Evolutionary conservation across 2,888 invertebrate species (phyloP).

Genomic region (Archaeoteleia sp.): DNA sequence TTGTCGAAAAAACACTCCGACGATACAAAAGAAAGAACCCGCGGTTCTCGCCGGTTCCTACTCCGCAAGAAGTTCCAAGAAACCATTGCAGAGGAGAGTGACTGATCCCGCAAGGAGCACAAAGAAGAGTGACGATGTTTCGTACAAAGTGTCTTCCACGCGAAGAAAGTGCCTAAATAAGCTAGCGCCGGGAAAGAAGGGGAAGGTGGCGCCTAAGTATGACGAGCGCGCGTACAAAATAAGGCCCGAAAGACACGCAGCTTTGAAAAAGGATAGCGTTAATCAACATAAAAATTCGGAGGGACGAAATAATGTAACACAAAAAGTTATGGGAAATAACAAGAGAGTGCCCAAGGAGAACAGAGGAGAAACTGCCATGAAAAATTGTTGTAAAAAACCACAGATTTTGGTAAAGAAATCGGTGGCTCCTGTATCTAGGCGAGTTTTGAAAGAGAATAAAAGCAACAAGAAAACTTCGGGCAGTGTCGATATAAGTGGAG

Average conservation of each 20-base stretch:
- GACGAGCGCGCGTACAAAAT: slow-evolving; percentile 41
- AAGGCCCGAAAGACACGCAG: slow-evolving; percentile 36
- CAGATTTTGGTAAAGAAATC: slow-evolving; percentile 48
- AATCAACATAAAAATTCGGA: slow-evolving; percentile 30
- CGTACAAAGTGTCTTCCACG: slow-evolving; percentile 41
- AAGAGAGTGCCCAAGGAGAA: slow-evolving; percentile 67
- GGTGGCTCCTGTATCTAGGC: slow-evolving; percentile 56
- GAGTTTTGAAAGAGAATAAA: slow-evolving; percentile 71
- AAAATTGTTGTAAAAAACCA: slow-evolving; percentile 54
- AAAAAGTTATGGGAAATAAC: slow-evolving; percentile 22
- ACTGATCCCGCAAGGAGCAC: slow-evolving; percentile 19
- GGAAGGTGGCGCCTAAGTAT: slow-evolving; percentile 71
- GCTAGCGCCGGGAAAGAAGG: slow-evolving; percentile 74
- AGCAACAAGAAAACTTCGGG: slow-evolving; percentile 64
- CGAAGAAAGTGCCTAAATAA: slow-evolving; percentile 68
- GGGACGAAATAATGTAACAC: slow-evolving; percentile 20
- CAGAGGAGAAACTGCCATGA: slow-evolving; percentile 56
- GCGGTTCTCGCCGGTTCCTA: no score
- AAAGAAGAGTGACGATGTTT: slow-evolving; percentile 39
- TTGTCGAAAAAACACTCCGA: slow-evolving; percentile 82
- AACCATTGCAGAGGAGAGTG: slow-evolving; percentile 30
- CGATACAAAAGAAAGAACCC: slow-evolving; percentile 21
- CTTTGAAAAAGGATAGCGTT: slow-evolving; percentile 30
- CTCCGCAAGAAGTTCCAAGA: slow-evolving; percentile 29
- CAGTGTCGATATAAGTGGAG: slow-evolving; percentile 57